Evolutionary conservation across 2,113 vertebrate species (phyloP), one percentile per base, ranked within the genome.

Genomic region (Oreochromis niloticus): DNA sequence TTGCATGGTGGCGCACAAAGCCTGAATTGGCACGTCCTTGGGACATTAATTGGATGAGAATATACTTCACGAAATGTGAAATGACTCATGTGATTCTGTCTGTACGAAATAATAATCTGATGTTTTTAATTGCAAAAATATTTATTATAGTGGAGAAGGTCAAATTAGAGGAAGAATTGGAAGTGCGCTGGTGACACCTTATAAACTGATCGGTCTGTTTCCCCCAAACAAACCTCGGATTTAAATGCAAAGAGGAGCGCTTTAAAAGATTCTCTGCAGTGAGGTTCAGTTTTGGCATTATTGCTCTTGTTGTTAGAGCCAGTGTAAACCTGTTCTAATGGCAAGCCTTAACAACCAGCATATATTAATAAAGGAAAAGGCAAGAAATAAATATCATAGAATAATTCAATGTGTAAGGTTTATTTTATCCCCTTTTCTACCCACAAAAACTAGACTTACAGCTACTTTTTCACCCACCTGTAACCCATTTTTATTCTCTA

Each of bases 11-110:
- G 41, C 10, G 6, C 82, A 73, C 55, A 88, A 81, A 82, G 30
- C 12, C 36, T 78, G 50, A 86, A 87, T 36, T 50, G 30, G 24
- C 17, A 17, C 63, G 81, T 63, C 88, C 92, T 92, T 89, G 91
- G 81, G 80, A 32, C 73, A 50, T 59, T 84, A 85, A 93, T 82
- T 93, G 85, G 87, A 73, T 86, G 24, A 87, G 83, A 85, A 43
- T 30, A 55, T 63, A 56, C 79, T 80, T 71, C 34, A 19, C 5
- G 27, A 30, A 63, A 78, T 24, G 84, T 73, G 55, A 54, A 71
- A 55, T 61, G 80, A 85, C 48, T 78, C 73, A 52, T 78, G 73
- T 34, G 73, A 52, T 32, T 78, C 73, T 78, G 27, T 9, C 46
- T n/a, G 10, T 78, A 32, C 12, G 46, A 78, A 78, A 50, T 78